phyloP scores from a whole-genome alignment of 2,113 vertebrate species.

The Acrocephalus kingi region DNA sequence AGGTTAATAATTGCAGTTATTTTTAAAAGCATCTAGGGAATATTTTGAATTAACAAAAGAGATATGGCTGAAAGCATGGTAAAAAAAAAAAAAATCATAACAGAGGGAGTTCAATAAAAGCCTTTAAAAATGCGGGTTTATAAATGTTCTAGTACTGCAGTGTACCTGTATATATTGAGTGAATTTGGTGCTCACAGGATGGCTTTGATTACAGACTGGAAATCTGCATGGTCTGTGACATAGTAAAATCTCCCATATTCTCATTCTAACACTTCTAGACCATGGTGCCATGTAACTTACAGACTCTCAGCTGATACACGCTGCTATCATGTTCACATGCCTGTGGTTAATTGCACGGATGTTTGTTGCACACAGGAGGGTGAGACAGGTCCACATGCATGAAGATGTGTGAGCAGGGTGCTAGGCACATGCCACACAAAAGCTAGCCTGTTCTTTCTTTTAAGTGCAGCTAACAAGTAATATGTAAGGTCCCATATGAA shows the following conservation, averaged over 20 bases:
- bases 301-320: neutral
- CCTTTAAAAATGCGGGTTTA: neutral
- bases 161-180: neutral
- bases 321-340: fast-evolving
- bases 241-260: neutral
- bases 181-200: neutral
- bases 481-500: no score
- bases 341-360: fast-evolving
- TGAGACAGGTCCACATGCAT: neutral
- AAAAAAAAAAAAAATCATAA: neutral
- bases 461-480: no score
- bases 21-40: neutral
- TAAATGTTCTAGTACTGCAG: neutral
- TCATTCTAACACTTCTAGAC: neutral
- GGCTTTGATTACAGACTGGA: neutral
- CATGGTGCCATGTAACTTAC: fast-evolving
- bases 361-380: neutral
- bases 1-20: constrained; percentile 28
- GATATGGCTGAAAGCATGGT: neutral
- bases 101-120: neutral
- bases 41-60: constrained; percentile 21
- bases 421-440: neutral
- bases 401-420: neutral
- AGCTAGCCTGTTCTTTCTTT: no score
- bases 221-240: neutral